Conservation (phyloP, 1,140 invertebrate genomes). For the Myzus persicae region DNA sequence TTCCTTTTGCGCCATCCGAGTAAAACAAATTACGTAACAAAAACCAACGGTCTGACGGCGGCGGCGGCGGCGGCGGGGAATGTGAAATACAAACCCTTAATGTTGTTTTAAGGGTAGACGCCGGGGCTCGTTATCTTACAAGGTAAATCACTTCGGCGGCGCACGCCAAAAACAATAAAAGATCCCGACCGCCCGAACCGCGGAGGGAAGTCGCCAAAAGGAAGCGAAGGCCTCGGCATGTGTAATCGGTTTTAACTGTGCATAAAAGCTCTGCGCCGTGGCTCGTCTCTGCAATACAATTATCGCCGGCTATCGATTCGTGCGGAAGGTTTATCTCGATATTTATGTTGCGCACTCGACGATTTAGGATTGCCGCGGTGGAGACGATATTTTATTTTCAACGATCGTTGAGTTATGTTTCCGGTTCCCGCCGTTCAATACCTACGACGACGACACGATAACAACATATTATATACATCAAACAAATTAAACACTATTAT, state of each 20-base stretch:
- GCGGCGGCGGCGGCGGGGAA: constrained; percentile 19
- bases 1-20: constrained; percentile 57
- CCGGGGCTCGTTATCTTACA: constrained; percentile 54
- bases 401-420: neutral
- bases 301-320: neutral
- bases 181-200: neutral
- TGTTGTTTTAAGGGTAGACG: constrained; percentile 56
- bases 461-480: neutral
- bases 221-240: neutral
- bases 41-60: constrained; percentile 48
- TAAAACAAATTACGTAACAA: constrained; percentile 59
- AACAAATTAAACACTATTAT: neutral
- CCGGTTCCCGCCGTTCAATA: neutral
- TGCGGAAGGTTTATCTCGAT: neutral
- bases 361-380: neutral
- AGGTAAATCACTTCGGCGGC: constrained; percentile 58
- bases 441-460: neutral
- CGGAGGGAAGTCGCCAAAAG: constrained; percentile 23
- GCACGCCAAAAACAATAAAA: constrained; percentile 58
- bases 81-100: constrained; percentile 58
- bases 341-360: neutral
- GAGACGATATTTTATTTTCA: neutral
- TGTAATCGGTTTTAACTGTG: constrained; percentile 30
- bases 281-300: neutral
- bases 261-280: neutral